phyloP scores from a whole-genome alignment of 2,797 vertebrate species.

The Oophaga sylvatica region DNA sequence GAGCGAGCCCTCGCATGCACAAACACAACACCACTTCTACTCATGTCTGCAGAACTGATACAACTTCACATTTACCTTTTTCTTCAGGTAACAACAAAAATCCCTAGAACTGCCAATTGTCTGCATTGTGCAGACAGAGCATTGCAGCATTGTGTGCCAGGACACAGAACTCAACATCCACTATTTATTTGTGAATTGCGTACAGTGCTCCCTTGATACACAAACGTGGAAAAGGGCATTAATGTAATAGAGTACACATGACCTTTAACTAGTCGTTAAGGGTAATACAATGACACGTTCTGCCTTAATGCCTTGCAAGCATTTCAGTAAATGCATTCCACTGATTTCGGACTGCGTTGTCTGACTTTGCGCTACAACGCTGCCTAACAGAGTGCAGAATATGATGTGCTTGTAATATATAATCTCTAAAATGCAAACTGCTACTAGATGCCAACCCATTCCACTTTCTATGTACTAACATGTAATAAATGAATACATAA shows the following conservation, averaged over 20 bases:
- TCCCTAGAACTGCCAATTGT: background rate
- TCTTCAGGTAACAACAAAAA: too few species aligned
- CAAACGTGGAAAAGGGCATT: background rate
- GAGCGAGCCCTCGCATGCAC: too few species aligned
- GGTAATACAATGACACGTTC: background rate
- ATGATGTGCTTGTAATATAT: background rate
- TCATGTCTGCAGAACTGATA: too few species aligned
- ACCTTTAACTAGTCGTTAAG: background rate
- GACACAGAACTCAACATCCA: background rate
- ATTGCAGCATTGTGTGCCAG: background rate
- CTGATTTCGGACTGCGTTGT: background rate
- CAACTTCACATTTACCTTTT: too few species aligned
- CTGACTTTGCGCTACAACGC: background rate
- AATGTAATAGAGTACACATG: background rate
- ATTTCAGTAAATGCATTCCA: background rate
- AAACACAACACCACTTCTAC: too few species aligned
- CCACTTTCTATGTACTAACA: too few species aligned
- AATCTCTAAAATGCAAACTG: background rate
- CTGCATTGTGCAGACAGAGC: background rate
- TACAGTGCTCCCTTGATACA: background rate
- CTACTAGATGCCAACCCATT: background rate
- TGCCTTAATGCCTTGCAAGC: background rate
- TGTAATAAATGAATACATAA: too few species aligned
- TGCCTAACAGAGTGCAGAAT: background rate
- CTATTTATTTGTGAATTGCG: background rate